Conservation (phyloP, 2,888 invertebrate genomes). For the Drepanosiphum platanoidis region DNA sequence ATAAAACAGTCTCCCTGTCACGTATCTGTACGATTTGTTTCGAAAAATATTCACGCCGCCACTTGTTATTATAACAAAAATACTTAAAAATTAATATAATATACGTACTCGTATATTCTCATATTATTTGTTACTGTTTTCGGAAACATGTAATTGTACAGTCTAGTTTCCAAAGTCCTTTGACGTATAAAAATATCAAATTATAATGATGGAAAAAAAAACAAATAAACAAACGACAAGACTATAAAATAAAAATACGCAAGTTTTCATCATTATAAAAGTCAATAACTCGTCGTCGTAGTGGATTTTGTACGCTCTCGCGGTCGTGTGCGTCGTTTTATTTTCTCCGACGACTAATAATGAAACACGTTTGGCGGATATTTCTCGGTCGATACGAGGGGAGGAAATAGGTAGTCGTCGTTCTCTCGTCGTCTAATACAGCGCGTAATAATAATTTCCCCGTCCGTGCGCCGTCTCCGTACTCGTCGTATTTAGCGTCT, state of each 20-base stretch:
- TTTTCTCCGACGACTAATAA: background rate
- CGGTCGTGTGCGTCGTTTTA: background rate
- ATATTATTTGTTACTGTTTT: background rate
- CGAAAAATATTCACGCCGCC: too few species aligned
- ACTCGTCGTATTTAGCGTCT: background rate
- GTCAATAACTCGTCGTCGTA: background rate
- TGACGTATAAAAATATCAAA: background rate
- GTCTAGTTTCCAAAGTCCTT: background rate
- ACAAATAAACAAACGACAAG: background rate
- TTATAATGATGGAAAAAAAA: background rate
- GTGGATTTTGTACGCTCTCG: too few species aligned
- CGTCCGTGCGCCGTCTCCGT: background rate
- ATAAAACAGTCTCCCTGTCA: too few species aligned
- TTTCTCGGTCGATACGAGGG: background rate
- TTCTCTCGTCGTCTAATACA: background rate
- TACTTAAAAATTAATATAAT: too few species aligned
- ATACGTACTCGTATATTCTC: too few species aligned
- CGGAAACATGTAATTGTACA: background rate
- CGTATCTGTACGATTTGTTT: too few species aligned
- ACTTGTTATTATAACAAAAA: too few species aligned
- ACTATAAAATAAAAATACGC: conserved; percentile 16
- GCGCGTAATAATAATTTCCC: background rate
- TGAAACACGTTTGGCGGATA: too few species aligned
- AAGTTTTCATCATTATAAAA: conserved; percentile 9
- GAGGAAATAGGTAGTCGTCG: background rate